Conservation (phyloP, 2,797 vertebrate species). For the Kryptolebias ocellatus region DNA sequence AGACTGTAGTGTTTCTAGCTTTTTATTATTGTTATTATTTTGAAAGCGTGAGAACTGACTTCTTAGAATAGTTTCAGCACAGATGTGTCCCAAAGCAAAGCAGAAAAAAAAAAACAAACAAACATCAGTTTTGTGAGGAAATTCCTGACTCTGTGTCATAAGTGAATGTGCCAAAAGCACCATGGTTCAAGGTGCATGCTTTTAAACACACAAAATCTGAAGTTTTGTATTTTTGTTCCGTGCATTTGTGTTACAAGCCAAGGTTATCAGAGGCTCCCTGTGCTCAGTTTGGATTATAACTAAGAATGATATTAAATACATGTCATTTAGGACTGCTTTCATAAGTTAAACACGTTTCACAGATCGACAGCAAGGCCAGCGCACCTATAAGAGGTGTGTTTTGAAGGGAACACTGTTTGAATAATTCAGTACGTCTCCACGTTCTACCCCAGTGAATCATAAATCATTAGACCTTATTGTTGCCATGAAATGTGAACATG, state of each 20-base stretch:
- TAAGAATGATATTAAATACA: neutral
- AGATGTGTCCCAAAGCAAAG: neutral
- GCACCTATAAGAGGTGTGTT: too few relatives aligned
- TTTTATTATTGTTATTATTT: slow-evolving; percentile 14
- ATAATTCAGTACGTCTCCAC: neutral
- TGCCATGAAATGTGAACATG: slow-evolving; percentile 19
- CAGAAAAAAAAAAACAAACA: too few relatives aligned
- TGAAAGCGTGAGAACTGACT: slow-evolving; percentile 25
- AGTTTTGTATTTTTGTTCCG: neutral
- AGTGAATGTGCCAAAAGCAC: neutral
- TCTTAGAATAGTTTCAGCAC: neutral
- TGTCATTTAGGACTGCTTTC: too few relatives aligned
- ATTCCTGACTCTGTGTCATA: neutral
- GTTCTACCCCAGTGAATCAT: neutral
- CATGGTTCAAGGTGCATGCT: neutral
- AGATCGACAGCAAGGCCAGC: neutral
- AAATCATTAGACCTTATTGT: slow-evolving; percentile 6
- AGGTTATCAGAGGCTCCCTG: neutral
- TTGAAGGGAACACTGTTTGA: too few relatives aligned
- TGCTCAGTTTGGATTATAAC: neutral
- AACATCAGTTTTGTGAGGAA: neutral
- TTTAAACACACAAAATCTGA: neutral
- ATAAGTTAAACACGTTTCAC: neutral
- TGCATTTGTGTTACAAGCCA: too few relatives aligned
- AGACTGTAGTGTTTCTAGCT: slow-evolving; percentile 9